Evolutionary conservation across 2,888 invertebrate genomes (phyloP), one percentile per base, ranked within the genome.

Genomic region (Teleogryllus oceanicus): DNA sequence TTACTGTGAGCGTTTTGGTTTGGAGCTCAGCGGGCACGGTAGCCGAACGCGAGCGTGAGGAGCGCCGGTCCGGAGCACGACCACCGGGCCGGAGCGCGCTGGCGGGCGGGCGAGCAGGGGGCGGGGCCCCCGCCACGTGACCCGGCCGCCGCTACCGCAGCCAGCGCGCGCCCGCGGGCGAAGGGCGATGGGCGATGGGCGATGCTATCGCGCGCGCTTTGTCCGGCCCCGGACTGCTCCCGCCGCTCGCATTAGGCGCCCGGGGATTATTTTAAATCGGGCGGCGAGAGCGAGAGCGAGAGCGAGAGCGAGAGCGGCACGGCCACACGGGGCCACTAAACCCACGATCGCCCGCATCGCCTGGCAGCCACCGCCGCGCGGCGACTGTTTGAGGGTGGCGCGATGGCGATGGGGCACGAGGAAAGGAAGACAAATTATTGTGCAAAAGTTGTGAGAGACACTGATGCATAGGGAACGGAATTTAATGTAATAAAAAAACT

Each of bases 191-290:
- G 24, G 24, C 24, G 24, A 2, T 3, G 16, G n/a, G 62, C n/a
- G 62, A 62, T 62, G 62, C 62, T 62, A 62, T 62, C 62, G 62
- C 62, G 18, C 62, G 62, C 62, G 62, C 62, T 62, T 62, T 62
- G 62, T 62, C 62, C 62, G 62, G 16, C 16, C 11, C 62, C 62
- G 62, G n/a, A 13, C 62, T 62, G 62, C 16, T 13, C 13, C 16
- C 16, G 62, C 16, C 13, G 62, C 62, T 13, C 13, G 62, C 13
- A 13, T 62, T 62, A 62, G 62, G n/a, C 62, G 62, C 62, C 62
- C 62, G 62, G 62, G 62, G 62, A 62, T 62, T 62, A 62, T 62
- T 62, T 62, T 62, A 62, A 62, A 62, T 62, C 62, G 62, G 16
- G 13, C 16, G 62, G 62, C n/a, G 62, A 62, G 62, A 13, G 62